A percentile compares a stretch with the other conserved stretches of the same genome.
phyloP scores from a whole-genome alignment of 1,140 invertebrate species.

The Brachystomella parvula region DNA sequence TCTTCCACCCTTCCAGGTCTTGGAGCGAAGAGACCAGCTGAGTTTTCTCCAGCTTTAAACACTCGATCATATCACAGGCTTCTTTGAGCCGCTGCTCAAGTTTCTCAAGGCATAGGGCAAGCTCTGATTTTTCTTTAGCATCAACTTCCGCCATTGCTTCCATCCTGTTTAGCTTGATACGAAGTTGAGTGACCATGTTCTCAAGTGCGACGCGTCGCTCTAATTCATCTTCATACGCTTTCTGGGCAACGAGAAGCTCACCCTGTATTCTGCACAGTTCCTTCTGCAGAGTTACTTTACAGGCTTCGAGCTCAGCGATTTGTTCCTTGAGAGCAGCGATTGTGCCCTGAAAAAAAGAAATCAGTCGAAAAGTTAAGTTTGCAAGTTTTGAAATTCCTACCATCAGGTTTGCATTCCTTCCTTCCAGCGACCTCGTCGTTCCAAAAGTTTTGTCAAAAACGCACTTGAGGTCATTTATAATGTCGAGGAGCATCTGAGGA shows the following conservation, averaged over 20 bases:
- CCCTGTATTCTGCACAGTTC: conserved; percentile 17
- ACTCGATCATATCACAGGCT: neutral
- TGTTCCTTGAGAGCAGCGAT: conserved; percentile 13
- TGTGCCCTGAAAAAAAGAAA: conserved; percentile 6
- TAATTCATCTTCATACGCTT: conserved; percentile 22
- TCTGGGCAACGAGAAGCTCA: conserved; percentile 18
- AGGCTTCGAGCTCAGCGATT: conserved; percentile 16
- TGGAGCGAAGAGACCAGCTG: neutral
- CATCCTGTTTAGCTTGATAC: conserved; percentile 12
- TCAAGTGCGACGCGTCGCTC: conserved; percentile 17
- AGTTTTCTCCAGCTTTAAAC: conserved; percentile 17
- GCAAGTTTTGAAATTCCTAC: neutral
- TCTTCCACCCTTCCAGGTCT: conserved; percentile 11
- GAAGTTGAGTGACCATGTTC: conserved; percentile 18
- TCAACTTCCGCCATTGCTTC: conserved; percentile 22
- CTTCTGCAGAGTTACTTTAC: conserved; percentile 17
- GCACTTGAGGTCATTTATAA: conserved; percentile 24
- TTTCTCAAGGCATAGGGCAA: conserved; percentile 8
- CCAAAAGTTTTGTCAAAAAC: conserved; percentile 30
- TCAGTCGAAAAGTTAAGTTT: too few species aligned
- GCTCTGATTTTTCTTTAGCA: conserved; percentile 15
- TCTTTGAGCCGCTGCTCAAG: conserved; percentile 17
- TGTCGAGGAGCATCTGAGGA: conserved; percentile 8
- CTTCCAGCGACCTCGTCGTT: neutral
- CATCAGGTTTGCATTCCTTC: neutral